Base-by-base conservation (phyloP, 2,888 invertebrate species). In the Phortica okadai region DNA sequence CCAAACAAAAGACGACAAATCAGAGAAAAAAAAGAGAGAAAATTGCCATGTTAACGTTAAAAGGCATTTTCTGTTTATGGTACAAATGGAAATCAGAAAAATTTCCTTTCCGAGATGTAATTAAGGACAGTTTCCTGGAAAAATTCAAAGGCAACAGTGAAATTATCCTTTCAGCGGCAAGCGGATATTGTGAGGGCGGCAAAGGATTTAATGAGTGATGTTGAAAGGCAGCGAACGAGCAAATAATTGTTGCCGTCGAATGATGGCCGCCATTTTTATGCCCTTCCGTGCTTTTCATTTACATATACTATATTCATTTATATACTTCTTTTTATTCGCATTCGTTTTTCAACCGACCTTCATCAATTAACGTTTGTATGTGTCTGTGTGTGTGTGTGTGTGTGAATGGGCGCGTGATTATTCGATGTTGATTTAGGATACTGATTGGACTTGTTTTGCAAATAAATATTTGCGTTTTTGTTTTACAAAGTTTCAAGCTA, bases 381-480 rank as follows among this genome's bases (percentile, higher is more conserved):
- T 11, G 50, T 50, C 4, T 50, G 50, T 50, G 50, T 50, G 50
- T 50, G 50, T 62, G 59, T 62, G 59, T 25, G 25, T 62, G 21
- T 5, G 21, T 62, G 25, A 45, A 25, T 45, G 44, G 8, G 21
- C 50, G 21, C 59, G 16, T 73, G 73, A 45, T 16, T 45, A 62
- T 50, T 62, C 21, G 21, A 10, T 58, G 73, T 73, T 73, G 45
- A 62, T 44, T 73, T 73, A 45, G 45, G 73, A 62, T 73, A 62
- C 41, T 44, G 62, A 21, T 58, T 73, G 54, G 11, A 21, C 21
- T 42, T 42, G 56, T 42, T 59, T 73, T 41, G 59, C 69, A 69
- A 69, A 69, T 11, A 50, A 69, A 69, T 69, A 69, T 69, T 69
- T 69, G 45, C 69, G 44, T 69, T 45, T 69, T 69, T 69, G 21